Conservation (phyloP, 2,888 invertebrate genomes). For the Tryphoninae sp. region DNA sequence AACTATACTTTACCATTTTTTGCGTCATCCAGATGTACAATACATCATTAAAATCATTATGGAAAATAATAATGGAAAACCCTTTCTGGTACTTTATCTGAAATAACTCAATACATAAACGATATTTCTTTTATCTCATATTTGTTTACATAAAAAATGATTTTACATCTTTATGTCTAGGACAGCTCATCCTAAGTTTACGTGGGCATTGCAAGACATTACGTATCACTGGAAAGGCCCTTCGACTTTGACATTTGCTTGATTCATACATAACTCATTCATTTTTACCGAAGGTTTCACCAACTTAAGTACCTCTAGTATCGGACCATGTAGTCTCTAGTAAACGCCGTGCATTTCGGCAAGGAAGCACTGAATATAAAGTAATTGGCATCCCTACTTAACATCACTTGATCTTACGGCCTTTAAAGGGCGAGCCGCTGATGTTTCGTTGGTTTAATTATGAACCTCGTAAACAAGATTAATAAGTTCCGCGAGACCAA, state of each 20-base stretch:
- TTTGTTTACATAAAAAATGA: neutral
- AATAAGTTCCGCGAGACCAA: conserved; percentile 64
- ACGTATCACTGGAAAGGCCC: conserved; percentile 23
- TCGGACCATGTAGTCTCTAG: conserved; percentile 8
- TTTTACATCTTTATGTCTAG: neutral
- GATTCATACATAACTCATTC: conserved; percentile 34
- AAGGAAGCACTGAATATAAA: conserved; percentile 72
- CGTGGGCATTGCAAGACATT: neutral
- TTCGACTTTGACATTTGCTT: conserved; percentile 50
- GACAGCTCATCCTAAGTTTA: conserved; percentile 10
- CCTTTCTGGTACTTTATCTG: too few species aligned
- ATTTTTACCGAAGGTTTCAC: conserved; percentile 54
- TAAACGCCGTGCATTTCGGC: conserved; percentile 69
- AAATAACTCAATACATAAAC: too few species aligned
- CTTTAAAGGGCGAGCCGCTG: conserved; percentile 66
- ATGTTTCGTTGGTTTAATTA: conserved; percentile 70
- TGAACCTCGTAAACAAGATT: conserved; percentile 67
- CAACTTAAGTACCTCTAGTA: conserved; percentile 35
- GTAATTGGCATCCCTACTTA: conserved; percentile 74
- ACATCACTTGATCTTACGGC: conserved; percentile 73
- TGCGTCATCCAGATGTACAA: conserved; percentile 14
- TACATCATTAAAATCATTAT: conserved; percentile 11
- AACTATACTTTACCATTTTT: conserved; percentile 10
- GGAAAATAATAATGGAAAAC: neutral
- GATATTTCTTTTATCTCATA: too few species aligned